Conservation (phyloP, 2,113 vertebrate genomes). For the Lepus europaeus region DNA sequence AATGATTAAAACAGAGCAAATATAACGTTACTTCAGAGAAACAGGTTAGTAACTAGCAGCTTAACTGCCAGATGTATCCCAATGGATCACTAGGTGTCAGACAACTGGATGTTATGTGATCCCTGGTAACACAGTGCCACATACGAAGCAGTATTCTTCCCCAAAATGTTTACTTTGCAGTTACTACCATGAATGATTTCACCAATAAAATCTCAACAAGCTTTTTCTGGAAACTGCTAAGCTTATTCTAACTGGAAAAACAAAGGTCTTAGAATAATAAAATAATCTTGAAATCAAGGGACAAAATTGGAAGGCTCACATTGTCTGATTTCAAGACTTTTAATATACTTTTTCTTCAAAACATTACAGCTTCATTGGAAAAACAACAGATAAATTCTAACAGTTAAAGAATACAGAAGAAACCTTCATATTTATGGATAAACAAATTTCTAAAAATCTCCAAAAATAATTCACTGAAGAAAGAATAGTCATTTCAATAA, state of each 20-base stretch:
- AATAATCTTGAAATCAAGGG: not conserved
- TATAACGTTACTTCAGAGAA: not conserved
- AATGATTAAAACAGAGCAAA: not conserved
- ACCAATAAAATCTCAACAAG: not conserved
- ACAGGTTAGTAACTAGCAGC: not conserved
- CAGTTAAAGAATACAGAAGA: not conserved
- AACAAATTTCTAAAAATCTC: not conserved
- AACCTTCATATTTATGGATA: not conserved
- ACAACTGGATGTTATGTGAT: not conserved
- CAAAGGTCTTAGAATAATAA: not conserved
- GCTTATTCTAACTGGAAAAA: not conserved
- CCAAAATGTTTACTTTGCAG: not conserved
- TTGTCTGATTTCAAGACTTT: not conserved
- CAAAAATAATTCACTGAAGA: constrained; percentile 2
- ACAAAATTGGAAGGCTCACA: not conserved
- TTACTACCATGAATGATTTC: not conserved
- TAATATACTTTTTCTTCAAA: not conserved
- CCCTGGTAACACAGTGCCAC: not conserved
- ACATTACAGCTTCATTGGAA: not conserved
- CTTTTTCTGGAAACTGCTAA: not conserved
- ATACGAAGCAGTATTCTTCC: not conserved
- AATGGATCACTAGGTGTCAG: not conserved
- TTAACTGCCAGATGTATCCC: not conserved
- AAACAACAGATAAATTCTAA: not conserved
- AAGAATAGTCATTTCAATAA: not conserved